Base-by-base conservation (phyloP, 2,888 invertebrate species). In the Caenorhabditis zanzibari region DNA sequence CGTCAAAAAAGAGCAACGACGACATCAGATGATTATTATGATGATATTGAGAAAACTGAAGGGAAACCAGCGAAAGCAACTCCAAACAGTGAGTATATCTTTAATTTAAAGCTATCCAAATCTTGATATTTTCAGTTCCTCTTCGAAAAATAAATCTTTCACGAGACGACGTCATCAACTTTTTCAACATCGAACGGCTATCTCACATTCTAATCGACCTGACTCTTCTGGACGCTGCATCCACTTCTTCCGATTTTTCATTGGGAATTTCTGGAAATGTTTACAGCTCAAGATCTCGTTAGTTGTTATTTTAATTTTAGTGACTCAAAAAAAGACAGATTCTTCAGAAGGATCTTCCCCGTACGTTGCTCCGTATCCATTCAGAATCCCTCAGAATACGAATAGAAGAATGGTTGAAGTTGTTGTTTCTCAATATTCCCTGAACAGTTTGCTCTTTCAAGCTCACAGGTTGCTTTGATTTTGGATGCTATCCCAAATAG, bases 261-360 rank as follows among this genome's bases (percentile, higher is more conserved):
- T 52, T 89, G 28, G 89, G 89, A 61, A 86, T 89, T 58, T 82
- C 84, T 44, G 89, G 89, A 54, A 85, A 85, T 41, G 89, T 87
- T 10, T 85, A 68, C 68, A 85, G 85, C 16, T 82, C 82, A 14
- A 76, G 85, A 83, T 83, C 85, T 16, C 84, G 88, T 89, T 22
- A 76, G 85, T 38, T 5, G 24, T 3, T n/a, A 24, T 54, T 35
- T 41, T 6, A 10, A 12, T 41, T 12, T 22, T 14, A n/a, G n/a
- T n/a, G n/a, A n/a, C 4, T 28, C 24, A n/a, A 0, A 28, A 54
- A 14, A 19, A 24, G 1, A 41, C 35, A n/a, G n/a, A 5, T 32
- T 71, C 69, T 85, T 58, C 77, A 87, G 89, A 85, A 56, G 86
- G 86, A n/a, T 72, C 82, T 16, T 82, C 87, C 16, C 89, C 89